Percentiles rank a stretch among this genome's conserved stretches.
phyloP scores from a whole-genome alignment of 2,888 invertebrate genomes.

The Stegana nigrithorax region DNA sequence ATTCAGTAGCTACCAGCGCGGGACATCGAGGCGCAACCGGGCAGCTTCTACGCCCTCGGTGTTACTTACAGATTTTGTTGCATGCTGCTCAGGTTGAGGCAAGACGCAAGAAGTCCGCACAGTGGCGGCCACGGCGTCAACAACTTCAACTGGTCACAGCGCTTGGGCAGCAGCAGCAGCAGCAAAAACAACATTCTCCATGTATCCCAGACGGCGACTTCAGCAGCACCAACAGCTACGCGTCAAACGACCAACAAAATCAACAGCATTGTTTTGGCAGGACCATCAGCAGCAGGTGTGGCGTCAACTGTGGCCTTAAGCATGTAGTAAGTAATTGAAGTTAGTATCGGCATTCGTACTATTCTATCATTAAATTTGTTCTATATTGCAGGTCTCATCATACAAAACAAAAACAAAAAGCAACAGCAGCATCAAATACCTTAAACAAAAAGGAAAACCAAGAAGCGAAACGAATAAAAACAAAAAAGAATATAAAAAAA shows the following conservation, averaged over 20 bases:
- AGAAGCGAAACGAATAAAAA: neutral
- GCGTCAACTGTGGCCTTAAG: slow-evolving; percentile 63
- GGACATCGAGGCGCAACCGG: neutral
- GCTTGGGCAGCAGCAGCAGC: slow-evolving; percentile 54
- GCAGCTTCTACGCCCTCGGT: neutral
- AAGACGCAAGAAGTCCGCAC: slow-evolving; percentile 47
- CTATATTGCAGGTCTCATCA: slow-evolving; percentile 37
- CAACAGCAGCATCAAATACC: slow-evolving; percentile 28
- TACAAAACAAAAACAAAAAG: neutral
- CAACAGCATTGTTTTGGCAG: slow-evolving; percentile 28
- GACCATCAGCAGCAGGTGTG: slow-evolving; percentile 52
- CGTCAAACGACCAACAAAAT: slow-evolving; percentile 31
- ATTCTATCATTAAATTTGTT: neutral
- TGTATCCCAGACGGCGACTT: slow-evolving; percentile 48
- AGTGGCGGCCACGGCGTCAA: slow-evolving; percentile 46
- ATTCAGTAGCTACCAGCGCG: too few species aligned
- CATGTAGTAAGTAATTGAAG: slow-evolving; percentile 55
- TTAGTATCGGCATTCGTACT: neutral
- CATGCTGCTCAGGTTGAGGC: slow-evolving; percentile 2
- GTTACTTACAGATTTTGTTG: too few species aligned
- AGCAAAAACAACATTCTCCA: slow-evolving; percentile 34
- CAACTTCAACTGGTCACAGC: slow-evolving; percentile 44
- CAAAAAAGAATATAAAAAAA: neutral
- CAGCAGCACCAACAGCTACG: slow-evolving; percentile 33
- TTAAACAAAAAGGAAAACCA: slow-evolving; percentile 9